Conservation (phyloP, 2,888 invertebrate genomes). For the Dysmachus trigonus region DNA sequence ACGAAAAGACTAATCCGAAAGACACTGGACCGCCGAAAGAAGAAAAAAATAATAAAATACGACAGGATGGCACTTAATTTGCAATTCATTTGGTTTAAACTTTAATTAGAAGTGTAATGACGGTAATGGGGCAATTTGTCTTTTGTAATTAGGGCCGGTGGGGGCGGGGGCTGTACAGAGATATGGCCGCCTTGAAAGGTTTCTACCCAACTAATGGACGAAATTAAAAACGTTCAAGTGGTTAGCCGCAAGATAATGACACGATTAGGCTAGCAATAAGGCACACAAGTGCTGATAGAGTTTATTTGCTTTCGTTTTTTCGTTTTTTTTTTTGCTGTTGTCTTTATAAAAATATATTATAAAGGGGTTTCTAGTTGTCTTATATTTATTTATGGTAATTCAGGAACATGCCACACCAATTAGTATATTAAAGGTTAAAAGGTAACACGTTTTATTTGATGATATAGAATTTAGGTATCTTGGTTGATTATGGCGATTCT, state of each 20-base stretch:
- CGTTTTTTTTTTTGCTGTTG: background rate
- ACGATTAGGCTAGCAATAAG: background rate
- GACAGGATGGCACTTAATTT: slow-evolving; percentile 57
- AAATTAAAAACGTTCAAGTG: background rate
- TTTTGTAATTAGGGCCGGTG: slow-evolving; percentile 43
- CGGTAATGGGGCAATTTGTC: slow-evolving; percentile 48
- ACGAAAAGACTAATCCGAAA: slow-evolving; percentile 12
- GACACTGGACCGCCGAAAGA: background rate
- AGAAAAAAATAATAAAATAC: slow-evolving; percentile 31
- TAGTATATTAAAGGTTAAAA: no score
- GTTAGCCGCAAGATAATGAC: background rate
- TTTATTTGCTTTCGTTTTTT: background rate
- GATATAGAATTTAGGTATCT: no score
- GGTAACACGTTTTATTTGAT: no score
- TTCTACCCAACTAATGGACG: background rate
- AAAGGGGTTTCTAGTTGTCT: background rate
- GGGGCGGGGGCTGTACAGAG: background rate
- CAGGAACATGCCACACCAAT: background rate
- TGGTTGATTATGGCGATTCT: no score
- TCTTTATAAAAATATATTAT: background rate
- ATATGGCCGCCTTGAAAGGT: background rate
- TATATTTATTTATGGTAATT: no score
- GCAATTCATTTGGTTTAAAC: slow-evolving; percentile 58
- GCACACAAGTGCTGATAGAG: background rate
- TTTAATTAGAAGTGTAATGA: slow-evolving; percentile 45